A percentile compares a stretch with the other conserved stretches of the same genome.
These are phyloP conservation scores for Synergus gifuensis DNA, from an alignment of 2,888 invertebrate genomes.

Conservation along the genomic window DNA sequence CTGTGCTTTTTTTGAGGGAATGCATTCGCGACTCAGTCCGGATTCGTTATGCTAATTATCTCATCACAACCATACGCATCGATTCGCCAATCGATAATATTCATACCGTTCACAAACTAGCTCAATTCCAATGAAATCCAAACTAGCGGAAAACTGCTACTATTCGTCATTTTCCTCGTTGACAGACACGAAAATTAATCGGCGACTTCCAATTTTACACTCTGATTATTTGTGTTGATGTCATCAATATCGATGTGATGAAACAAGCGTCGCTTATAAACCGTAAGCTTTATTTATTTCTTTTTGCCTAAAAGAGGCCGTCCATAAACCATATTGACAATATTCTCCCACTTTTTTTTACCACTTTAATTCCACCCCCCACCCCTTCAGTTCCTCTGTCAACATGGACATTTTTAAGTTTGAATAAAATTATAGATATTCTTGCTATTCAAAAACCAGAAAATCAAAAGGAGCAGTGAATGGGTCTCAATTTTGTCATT, in stretches of 20 bases:
- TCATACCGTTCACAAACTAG: background rate
- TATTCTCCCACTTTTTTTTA: no score
- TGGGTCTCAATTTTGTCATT: no score
- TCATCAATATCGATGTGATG: background rate
- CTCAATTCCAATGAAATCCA: background rate
- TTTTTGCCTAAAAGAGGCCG: no score
- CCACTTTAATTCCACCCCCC: no score
- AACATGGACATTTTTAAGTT: no score
- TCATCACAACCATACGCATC: background rate
- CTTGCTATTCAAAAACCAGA: no score
- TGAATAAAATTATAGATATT: no score
- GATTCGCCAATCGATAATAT: no score
- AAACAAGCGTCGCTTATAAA: background rate
- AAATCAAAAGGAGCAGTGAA: no score
- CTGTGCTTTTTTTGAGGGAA: background rate
- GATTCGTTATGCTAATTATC: background rate
- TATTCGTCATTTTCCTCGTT: background rate
- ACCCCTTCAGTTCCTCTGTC: no score
- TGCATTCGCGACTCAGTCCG: background rate
- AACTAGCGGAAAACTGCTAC: background rate
- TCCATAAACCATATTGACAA: no score
- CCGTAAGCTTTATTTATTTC: background rate
- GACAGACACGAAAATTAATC: background rate
- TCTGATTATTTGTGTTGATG: background rate
- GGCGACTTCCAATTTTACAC: background rate